Evolutionary conservation across 2,113 vertebrate genomes (phyloP), one percentile per base, ranked within the genome.

Genomic region (Gasterosteus nipponicus): DNA sequence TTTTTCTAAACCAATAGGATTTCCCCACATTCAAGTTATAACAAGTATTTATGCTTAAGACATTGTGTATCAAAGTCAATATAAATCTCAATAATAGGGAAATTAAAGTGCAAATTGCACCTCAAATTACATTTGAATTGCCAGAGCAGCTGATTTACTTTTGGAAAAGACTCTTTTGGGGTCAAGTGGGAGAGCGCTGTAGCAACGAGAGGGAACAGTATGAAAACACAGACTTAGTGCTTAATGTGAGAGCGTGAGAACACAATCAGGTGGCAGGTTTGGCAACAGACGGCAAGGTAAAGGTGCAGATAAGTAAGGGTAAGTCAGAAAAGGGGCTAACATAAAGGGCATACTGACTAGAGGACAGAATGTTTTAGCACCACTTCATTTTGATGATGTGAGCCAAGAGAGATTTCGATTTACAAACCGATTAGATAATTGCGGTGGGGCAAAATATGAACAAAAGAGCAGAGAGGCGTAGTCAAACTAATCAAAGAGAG

Each of bases 1-100:
- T 90, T 12, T 62, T 69, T 35, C 38, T 29, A 19, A 75, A 80
- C 26, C 29, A 63, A n/a, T 56, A 78, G 47, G 41, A 79, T 76
- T 90, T 78, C 80, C 88, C 88, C 68, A 73, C 64, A 75, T 47
- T 11, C 53, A 54, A 29, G 53, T 54, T 22, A 26, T 73, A 53
- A 38, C 16, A 74, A 11, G n/a, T 44, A 22, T 57, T 46, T 5
- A 44, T 22, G 33, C 5, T 7, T 1, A 2, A 16, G 9, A 38
- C 18, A 67, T 61, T 15, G 18, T 16, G 35, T 16, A 31, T 14
- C 18, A 38, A 64, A 54, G 3, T 22, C 22, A 46, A 72, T 42
- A 61, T 53, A 62, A 53, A 60, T 49, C 22, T 63, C 42, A 73
- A 18, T 29, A 38, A 54, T 1, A 29, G 29, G 26, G 35, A 77